Evolutionary conservation across 2,888 invertebrate genomes (phyloP), one percentile per base, ranked within the genome.

Genomic region (Drosophila melanocephala): DNA sequence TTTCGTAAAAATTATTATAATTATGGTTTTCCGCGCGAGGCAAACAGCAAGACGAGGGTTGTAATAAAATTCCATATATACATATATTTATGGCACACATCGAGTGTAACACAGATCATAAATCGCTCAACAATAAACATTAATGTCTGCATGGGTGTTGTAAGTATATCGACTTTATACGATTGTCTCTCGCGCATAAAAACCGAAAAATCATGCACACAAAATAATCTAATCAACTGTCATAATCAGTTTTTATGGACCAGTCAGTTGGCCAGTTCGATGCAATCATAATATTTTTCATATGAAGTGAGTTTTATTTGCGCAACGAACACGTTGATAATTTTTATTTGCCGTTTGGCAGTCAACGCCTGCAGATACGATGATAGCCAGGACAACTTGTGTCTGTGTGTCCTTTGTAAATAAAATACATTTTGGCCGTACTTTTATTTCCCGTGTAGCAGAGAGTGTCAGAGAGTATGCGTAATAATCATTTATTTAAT

Each of bases 1-100:
- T 86, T 87, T 91, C 89, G 85, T 87, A 87, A 89, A 91, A 92
- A 92, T 92, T 92, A 91, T 92, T 88, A 92, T 92, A 92, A 92
- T 92, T 92, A 92, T 84, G 89, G 81, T 76, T 67, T 67, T 59
- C 44, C 9, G 39, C 57, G 55, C 50, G 9, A 55, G 37, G 52
- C 32, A 26, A 37, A 35, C 19, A 28, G 28, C 39, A 30, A n/a
- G 58, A 67, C 57, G 32, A 66, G 82, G 78, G 83, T 75, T 75
- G 81, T 73, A 80, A 75, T 70, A 76, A 68, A 74, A 84, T 74
- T 65, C 70, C 42, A 52, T 52, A 52, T 32, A 50, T 50, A 66
- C 68, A 14, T 37, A 26, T 62, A 72, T 78, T 81, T 78, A 81
- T 78, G 77, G 56, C 47, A 28, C 33, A 28, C 51, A 62, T 77